Evolutionary conservation across 2,113 vertebrate genomes (phyloP).

Genomic region (Haplochromis burtoni): DNA sequence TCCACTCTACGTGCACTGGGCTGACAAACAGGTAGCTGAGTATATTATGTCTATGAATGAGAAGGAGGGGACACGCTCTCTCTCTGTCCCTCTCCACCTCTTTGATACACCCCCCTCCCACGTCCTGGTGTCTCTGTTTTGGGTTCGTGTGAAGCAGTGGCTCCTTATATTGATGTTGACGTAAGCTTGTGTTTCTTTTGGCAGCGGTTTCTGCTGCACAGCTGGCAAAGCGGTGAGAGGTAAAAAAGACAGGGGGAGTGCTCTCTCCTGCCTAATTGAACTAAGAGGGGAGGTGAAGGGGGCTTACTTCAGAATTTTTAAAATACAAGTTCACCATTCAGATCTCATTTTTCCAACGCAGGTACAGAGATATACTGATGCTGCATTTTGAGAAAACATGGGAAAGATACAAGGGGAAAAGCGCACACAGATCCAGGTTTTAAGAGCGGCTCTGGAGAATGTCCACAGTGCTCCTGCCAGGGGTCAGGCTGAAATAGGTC

Average conservation of each 20-base stretch:
- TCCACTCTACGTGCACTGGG: slow-evolving; percentile 47
- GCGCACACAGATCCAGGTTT: not conserved
- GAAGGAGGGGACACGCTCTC: slow-evolving; percentile 44
- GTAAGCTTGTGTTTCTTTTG: slow-evolving; percentile 81
- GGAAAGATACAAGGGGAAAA: slow-evolving; percentile 2
- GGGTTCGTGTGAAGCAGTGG: slow-evolving; percentile 65
- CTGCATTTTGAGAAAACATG: not conserved
- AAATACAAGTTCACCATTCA: slow-evolving; percentile 47
- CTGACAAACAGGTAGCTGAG: slow-evolving; percentile 62
- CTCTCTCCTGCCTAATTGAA: slow-evolving; percentile 2
- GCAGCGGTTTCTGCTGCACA: slow-evolving; percentile 29
- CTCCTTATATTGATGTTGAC: slow-evolving; percentile 90
- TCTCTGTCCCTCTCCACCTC: slow-evolving; percentile 22
- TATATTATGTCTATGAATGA: slow-evolving; percentile 57
- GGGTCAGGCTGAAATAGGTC: slow-evolving; percentile 45
- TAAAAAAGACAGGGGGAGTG: slow-evolving; percentile 7
- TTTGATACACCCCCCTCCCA: not conserved
- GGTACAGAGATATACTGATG: not conserved
- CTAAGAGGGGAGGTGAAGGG: not conserved
- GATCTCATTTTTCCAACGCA: slow-evolving; percentile 28
- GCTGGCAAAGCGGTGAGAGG: slow-evolving; percentile 42
- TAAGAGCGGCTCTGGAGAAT: slow-evolving; percentile 46
- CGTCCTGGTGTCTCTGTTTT: not conserved
- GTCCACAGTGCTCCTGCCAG: slow-evolving; percentile 26
- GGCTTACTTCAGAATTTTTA: slow-evolving; percentile 30